Evolutionary conservation across 2,888 invertebrate genomes (phyloP).

Genomic region (Tillus elongatus): DNA sequence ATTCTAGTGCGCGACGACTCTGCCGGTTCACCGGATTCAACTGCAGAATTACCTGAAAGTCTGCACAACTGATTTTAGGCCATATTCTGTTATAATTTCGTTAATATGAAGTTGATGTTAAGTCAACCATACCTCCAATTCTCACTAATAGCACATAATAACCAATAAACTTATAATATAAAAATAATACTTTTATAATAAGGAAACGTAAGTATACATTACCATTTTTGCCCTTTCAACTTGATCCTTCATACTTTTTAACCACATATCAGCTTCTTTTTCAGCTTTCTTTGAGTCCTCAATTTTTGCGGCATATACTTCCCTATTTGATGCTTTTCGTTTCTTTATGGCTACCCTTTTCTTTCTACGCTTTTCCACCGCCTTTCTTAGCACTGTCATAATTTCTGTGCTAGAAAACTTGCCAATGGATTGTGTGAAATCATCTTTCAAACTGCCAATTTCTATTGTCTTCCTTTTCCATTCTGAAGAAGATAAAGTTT

Average conservation of each 20-base stretch:
- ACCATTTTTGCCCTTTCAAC: conserved; percentile 54
- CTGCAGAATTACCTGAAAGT: no score
- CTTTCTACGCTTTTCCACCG: conserved; percentile 42
- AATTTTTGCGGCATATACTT: conserved; percentile 37
- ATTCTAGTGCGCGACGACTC: no score
- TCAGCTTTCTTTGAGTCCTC: conserved; percentile 46
- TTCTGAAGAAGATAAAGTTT: conserved; percentile 44
- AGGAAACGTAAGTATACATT: conserved; percentile 12
- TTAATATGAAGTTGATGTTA: no score
- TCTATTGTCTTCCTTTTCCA: conserved; percentile 49
- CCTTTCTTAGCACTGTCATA: conserved; percentile 40
- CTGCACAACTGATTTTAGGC: no score
- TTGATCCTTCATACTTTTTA: conserved; percentile 54
- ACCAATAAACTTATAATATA: no score
- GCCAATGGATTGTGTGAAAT: conserved; percentile 40
- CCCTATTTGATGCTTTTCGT: conserved; percentile 42
- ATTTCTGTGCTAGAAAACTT: conserved; percentile 40
- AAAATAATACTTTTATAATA: no score
- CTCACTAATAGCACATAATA: no score
- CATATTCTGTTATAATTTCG: no score
- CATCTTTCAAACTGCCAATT: conserved; percentile 44
- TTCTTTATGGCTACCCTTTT: conserved; percentile 45
- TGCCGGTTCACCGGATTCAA: no score
- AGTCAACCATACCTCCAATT: no score
- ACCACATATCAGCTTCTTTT: conserved; percentile 56